A percentile compares a stretch with the other conserved stretches of the same genome.
These are phyloP conservation scores for Chloroceryle inda DNA, from an alignment of 2,797 vertebrate species.

Conservation along the genomic window DNA sequence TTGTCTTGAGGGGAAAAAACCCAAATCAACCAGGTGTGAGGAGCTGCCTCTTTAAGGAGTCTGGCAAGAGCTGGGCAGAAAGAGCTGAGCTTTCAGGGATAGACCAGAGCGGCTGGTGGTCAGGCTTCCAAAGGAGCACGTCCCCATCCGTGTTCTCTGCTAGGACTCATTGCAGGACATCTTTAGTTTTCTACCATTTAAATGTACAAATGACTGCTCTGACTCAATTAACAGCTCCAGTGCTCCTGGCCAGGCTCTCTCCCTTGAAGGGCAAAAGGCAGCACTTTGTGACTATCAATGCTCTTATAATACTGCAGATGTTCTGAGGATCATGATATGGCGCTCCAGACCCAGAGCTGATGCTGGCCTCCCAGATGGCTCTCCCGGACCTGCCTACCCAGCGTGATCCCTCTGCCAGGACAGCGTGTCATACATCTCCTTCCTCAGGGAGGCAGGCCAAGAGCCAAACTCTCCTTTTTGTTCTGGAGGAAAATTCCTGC, in stretches of 20 bases:
- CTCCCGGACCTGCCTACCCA: background rate
- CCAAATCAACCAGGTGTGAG: fast-evolving
- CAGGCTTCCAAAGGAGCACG: background rate
- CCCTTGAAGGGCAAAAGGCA: conserved; percentile 52
- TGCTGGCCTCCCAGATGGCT: background rate
- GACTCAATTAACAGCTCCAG: conserved; percentile 32
- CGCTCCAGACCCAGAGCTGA: background rate
- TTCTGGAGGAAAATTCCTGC: background rate
- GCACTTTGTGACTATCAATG: background rate
- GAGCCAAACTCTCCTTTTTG: background rate
- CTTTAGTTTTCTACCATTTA: conserved; percentile 20
- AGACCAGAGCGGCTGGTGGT: background rate
- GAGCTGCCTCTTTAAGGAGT: background rate
- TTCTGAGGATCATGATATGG: background rate
- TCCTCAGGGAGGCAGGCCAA: background rate
- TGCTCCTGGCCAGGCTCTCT: background rate
- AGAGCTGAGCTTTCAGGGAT: conserved; percentile 3
- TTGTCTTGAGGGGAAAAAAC: background rate
- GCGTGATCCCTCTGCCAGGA: background rate
- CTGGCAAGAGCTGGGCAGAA: background rate
- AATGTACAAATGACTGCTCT: conserved; percentile 26
- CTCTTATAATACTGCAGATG: background rate
- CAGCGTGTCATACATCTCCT: background rate
- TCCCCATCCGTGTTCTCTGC: background rate
- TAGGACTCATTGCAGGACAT: background rate